phyloP scores from a whole-genome alignment of 2,888 invertebrate species.

The Tryphoninae sp. region DNA sequence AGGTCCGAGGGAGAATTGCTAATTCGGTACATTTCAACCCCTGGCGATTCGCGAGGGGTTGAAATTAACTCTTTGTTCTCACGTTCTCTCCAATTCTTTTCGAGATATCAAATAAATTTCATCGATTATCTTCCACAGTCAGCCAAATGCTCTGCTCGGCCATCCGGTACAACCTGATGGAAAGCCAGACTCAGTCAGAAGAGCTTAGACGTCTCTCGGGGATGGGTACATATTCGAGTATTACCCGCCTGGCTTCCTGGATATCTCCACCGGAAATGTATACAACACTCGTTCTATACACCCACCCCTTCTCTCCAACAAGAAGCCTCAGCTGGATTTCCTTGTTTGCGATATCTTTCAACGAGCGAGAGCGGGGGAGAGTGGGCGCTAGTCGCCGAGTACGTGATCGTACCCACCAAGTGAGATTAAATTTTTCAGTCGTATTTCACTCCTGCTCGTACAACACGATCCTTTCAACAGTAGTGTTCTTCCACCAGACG shows the following conservation, averaged over 20 bases:
- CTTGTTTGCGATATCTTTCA: slow-evolving; percentile 50
- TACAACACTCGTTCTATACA: slow-evolving; percentile 9
- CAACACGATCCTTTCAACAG: not conserved
- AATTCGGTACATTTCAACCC: slow-evolving; percentile 24
- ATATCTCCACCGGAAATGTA: slow-evolving; percentile 29
- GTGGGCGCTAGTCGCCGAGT: not conserved
- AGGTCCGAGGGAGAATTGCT: slow-evolving; percentile 4
- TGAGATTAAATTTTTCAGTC: slow-evolving; percentile 55
- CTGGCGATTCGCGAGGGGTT: not conserved
- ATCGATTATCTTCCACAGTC: not conserved
- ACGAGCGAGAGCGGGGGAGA: not conserved
- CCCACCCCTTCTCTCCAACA: slow-evolving; percentile 7
- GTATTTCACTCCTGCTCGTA: slow-evolving; percentile 23
- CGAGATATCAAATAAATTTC: not conserved
- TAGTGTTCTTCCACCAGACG: slow-evolving; percentile 4
- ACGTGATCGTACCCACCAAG: slow-evolving; percentile 39
- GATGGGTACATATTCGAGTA: slow-evolving; percentile 27
- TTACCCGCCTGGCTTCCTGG: slow-evolving; percentile 21
- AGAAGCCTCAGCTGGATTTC: slow-evolving; percentile 42
- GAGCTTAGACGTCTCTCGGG: slow-evolving; percentile 5
- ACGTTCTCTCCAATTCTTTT: not conserved
- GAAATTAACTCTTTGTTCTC: not conserved
- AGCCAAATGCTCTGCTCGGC: not conserved
- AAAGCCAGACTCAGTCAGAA: not conserved
- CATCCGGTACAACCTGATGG: not conserved